Evolutionary conservation across 2,888 invertebrate genomes (phyloP).

Genomic region (Rhynchonema sp.): DNA sequence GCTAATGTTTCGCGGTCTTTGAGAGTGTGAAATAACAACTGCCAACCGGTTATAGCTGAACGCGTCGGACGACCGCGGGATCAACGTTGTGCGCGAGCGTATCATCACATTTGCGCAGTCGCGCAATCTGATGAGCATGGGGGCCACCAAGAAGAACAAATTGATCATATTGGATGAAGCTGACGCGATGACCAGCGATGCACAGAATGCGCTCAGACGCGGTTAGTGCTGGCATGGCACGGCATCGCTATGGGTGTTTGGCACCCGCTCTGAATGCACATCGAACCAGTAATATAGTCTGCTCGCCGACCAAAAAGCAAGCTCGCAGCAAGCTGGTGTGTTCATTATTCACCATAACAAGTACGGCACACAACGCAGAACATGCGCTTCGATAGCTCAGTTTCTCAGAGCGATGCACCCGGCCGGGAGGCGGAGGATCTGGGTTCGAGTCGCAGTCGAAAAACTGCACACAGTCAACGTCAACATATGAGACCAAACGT

Average conservation of each 20-base stretch:
- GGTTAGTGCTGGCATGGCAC: slow-evolving; percentile 37
- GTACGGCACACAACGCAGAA: no score
- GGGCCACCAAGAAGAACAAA: slow-evolving; percentile 43
- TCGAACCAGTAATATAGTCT: no score
- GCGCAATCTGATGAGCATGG: slow-evolving; percentile 1
- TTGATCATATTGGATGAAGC: slow-evolving; percentile 93
- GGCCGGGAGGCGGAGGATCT: no score
- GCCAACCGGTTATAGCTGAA: slow-evolving; percentile 47
- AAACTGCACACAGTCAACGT: neutral
- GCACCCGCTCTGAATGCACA: no score
- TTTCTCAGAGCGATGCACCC: no score
- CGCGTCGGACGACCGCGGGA: slow-evolving; percentile 94
- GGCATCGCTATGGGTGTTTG: neutral
- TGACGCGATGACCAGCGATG: slow-evolving; percentile 98
- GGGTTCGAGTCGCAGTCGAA: neutral
- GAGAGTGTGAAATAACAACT: neutral
- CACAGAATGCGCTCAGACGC: slow-evolving; percentile 86
- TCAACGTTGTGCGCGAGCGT: slow-evolving; percentile 76
- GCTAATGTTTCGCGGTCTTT: no score
- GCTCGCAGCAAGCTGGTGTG: no score
- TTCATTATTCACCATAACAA: neutral
- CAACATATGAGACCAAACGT: neutral
- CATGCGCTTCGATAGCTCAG: neutral
- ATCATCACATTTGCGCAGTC: slow-evolving; percentile 66
- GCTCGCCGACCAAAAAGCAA: neutral